Evolutionary conservation across 2,113 vertebrate species (phyloP).

Genomic region (Xenotilapia caudafasciata): DNA sequence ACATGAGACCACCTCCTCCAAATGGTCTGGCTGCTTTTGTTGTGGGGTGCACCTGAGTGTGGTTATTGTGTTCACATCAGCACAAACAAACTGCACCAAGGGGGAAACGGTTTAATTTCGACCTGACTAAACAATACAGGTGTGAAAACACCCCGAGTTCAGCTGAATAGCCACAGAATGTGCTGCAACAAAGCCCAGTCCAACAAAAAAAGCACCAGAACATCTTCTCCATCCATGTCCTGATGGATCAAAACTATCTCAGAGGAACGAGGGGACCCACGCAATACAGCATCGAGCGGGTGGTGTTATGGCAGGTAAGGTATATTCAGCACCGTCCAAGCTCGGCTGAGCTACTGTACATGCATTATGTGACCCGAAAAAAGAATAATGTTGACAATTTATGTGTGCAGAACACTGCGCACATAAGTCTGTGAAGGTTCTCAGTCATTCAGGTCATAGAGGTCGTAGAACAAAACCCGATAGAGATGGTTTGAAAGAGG

Average conservation of each 20-base stretch:
- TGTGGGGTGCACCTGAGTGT: neutral
- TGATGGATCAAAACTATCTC: neutral
- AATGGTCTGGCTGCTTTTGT: neutral
- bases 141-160: neutral
- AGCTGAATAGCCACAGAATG: neutral
- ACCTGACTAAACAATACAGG: neutral
- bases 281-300: neutral
- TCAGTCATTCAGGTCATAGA: neutral
- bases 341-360: neutral
- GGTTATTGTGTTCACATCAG: neutral
- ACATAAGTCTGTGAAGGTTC: neutral
- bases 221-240: neutral
- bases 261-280: neutral
- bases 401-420: neutral
- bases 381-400: neutral
- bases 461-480: neutral
- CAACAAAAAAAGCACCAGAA: neutral
- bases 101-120: neutral
- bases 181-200: neutral
- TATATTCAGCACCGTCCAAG: neutral
- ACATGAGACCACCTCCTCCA: neutral
- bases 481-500: neutral
- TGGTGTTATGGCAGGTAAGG: neutral
- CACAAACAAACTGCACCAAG: neutral
- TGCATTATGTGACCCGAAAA: neutral